phyloP scores from a whole-genome alignment of 2,113 vertebrate genomes.

The Plotosus lineatus region DNA sequence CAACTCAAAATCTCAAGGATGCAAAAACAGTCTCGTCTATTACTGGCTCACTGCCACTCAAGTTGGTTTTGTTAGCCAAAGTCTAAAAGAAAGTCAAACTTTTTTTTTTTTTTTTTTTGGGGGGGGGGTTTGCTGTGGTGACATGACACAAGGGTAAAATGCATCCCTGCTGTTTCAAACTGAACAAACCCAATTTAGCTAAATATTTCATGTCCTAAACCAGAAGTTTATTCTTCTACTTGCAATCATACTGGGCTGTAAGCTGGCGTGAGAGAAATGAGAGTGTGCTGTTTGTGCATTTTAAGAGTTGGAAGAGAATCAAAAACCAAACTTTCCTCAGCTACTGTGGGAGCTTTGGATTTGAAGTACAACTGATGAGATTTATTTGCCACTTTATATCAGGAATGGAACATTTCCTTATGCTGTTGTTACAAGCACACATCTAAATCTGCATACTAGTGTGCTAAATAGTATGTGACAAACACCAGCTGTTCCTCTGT shows the following conservation, averaged over 20 bases:
- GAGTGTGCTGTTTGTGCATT: neutral
- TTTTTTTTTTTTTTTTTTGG: too few species aligned
- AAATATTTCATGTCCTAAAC: neutral
- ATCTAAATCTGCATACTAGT: slow-evolving; percentile 10
- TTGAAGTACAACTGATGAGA: slow-evolving; percentile 7
- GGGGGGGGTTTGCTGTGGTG: too few species aligned
- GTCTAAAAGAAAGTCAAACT: too few species aligned
- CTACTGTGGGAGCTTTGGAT: neutral
- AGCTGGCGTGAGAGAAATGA: neutral
- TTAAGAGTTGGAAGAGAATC: neutral
- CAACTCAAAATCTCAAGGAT: too few species aligned
- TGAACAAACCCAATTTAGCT: neutral
- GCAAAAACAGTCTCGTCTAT: too few species aligned
- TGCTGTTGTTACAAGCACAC: neutral
- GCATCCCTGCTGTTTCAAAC: neutral
- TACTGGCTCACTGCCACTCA: too few species aligned
- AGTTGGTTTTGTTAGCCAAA: too few species aligned
- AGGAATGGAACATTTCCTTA: neutral
- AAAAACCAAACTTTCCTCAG: neutral
- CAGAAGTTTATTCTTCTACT: neutral
- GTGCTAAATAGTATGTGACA: slow-evolving; percentile 1
- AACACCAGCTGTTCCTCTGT: slow-evolving; percentile 4
- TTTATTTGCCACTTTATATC: neutral
- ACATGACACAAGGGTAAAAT: too few species aligned
- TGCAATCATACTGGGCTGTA: neutral